These are phyloP conservation scores for Itoplectis maculator DNA, from an alignment of 2,888 invertebrate species.

Conservation along the genomic window DNA sequence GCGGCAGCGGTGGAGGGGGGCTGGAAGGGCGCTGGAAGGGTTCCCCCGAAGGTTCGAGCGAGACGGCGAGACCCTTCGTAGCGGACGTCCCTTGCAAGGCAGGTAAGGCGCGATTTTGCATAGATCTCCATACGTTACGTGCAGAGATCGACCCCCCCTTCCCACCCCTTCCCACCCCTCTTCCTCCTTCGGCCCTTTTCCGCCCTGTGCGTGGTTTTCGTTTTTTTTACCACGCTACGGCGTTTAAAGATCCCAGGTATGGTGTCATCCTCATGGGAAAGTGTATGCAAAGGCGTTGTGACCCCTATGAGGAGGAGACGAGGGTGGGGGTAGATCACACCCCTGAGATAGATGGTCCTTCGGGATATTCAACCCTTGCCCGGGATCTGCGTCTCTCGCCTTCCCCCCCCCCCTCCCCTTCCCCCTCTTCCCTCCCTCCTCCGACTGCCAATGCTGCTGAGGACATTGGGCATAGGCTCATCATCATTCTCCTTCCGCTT, in stretches of 20 bases:
- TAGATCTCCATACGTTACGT: slow-evolving; percentile 84
- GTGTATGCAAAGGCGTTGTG: slow-evolving; percentile 84
- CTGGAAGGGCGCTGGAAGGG: slow-evolving; percentile 17
- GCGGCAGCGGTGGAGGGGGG: slow-evolving; percentile 49
- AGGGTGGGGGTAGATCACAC: slow-evolving; percentile 80
- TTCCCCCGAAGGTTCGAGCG: slow-evolving; percentile 42
- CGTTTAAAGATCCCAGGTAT: slow-evolving; percentile 84
- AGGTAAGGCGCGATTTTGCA: slow-evolving; percentile 84
- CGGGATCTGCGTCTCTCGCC: slow-evolving; percentile 46
- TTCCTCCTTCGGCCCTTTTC: neutral
- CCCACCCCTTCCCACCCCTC: neutral
- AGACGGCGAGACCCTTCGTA: slow-evolving; percentile 59
- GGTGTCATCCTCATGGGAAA: slow-evolving; percentile 85
- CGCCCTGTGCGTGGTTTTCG: slow-evolving; percentile 45
- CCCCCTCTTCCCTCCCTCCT: no score
- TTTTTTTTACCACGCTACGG: slow-evolving; percentile 74
- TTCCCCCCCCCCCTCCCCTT: no score
- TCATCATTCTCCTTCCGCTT: slow-evolving; percentile 64
- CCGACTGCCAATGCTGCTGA: no score
- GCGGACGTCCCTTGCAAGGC: slow-evolving; percentile 73
- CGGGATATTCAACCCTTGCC: slow-evolving; percentile 60
- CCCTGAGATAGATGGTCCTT: slow-evolving; percentile 81
- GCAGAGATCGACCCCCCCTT: slow-evolving; percentile 54
- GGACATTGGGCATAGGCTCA: slow-evolving; percentile 47
- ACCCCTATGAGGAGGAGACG: slow-evolving; percentile 71